These are phyloP conservation scores for Limonius californicus DNA, from an alignment of 1,140 invertebrate species.

Conservation along the genomic window DNA sequence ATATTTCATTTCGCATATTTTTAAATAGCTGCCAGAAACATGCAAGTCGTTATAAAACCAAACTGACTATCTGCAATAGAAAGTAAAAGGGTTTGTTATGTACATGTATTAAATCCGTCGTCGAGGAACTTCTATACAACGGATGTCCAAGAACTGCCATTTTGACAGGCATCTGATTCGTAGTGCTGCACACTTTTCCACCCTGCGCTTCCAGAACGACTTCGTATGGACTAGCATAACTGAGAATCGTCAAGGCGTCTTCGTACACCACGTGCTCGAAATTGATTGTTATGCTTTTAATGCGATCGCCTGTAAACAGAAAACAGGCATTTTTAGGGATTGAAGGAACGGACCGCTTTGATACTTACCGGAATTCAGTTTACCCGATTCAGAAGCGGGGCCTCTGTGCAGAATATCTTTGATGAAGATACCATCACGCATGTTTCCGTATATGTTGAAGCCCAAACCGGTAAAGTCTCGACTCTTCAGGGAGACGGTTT, in stretches of 20 bases:
- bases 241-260: constrained; percentile 84
- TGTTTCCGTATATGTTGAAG: constrained; percentile 85
- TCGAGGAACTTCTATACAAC: constrained; percentile 47
- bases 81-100: too few relatives aligned
- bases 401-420: constrained; percentile 83
- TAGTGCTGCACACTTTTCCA: constrained; percentile 28
- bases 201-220: constrained; percentile 65
- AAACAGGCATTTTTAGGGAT: too few relatives aligned
- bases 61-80: too few relatives aligned
- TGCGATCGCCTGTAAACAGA: constrained; percentile 71
- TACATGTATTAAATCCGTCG: constrained; percentile 52
- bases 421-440: constrained; percentile 83
- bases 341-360: too few relatives aligned
- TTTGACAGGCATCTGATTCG: background rate
- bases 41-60: too few relatives aligned
- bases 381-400: constrained; percentile 80
- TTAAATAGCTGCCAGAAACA: too few relatives aligned
- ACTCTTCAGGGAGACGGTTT: constrained; percentile 71
- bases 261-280: constrained; percentile 86
- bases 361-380: constrained; percentile 71
- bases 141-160: constrained; percentile 39
- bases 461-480: constrained; percentile 87
- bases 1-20: too few relatives aligned
- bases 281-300: constrained; percentile 78
- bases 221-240: constrained; percentile 89